Evolutionary conservation across 2,797 vertebrate species (phyloP).

Genomic region (Hyperoplus immaculatus): DNA sequence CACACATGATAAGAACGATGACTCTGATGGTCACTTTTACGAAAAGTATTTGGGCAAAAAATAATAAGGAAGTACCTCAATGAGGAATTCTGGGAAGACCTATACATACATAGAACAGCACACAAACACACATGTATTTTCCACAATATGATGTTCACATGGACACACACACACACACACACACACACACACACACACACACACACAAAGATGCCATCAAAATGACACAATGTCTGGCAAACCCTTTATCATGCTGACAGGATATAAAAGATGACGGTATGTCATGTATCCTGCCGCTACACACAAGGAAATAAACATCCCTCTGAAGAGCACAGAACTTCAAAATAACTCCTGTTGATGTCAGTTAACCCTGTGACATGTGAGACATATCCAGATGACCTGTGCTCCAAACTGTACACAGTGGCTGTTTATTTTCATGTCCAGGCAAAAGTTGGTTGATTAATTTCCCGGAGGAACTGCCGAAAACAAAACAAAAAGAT

Average conservation of each 20-base stretch:
- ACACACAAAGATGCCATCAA: too few relatives aligned
- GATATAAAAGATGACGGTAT: conserved; percentile 32
- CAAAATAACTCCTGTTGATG: conserved; percentile 54
- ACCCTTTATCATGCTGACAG: conserved; percentile 26
- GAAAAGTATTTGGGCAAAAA: too few relatives aligned
- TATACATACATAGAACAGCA: too few relatives aligned
- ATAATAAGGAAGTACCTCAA: too few relatives aligned
- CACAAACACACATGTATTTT: too few relatives aligned
- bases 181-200: not conserved
- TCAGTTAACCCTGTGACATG: conserved; percentile 49
- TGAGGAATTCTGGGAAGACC: not conserved
- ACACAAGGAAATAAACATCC: conserved; percentile 32
- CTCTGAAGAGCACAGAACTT: conserved; percentile 34
- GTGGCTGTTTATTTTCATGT: conserved; percentile 12
- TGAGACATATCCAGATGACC: conserved; percentile 25
- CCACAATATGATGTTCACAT: not conserved
- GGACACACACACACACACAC: not conserved
- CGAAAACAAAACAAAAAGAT: not conserved
- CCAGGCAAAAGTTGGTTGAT: not conserved
- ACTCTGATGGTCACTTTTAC: too few relatives aligned
- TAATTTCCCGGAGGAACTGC: not conserved
- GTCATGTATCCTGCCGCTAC: conserved; percentile 15
- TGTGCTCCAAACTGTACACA: conserved; percentile 5
- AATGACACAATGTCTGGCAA: conserved; percentile 34
- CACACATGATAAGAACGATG: too few relatives aligned